A percentile compares a stretch with the other conserved stretches of the same genome.
Evolutionary conservation across 2,888 invertebrate genomes (phyloP).

Genomic region (Bellardia pandia): DNA sequence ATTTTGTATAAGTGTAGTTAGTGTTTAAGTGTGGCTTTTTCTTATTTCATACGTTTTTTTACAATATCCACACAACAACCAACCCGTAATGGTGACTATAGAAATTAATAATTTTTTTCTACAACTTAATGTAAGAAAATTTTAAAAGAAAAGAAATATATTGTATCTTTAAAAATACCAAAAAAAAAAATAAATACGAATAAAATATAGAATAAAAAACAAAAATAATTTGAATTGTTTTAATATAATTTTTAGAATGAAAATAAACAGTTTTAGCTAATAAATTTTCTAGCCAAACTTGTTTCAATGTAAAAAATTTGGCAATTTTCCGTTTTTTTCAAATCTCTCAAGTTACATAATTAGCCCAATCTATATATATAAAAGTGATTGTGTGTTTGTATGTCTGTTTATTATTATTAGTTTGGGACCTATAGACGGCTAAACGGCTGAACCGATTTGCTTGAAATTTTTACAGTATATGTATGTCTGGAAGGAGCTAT

Average conservation of each 20-base stretch:
- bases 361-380: no score
- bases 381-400: no score
- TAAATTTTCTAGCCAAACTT: no score
- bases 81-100: conserved; percentile 47
- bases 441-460: no score
- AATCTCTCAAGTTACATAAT: no score
- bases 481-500: no score
- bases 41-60: conserved; percentile 24
- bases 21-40: conserved; percentile 32
- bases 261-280: no score
- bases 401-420: no score
- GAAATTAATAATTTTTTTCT: conserved; percentile 47
- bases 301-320: no score
- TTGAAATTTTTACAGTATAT: no score
- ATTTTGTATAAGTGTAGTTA: conserved; percentile 51
- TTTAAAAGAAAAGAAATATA: conserved; percentile 47
- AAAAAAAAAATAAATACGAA: conserved; percentile 40
- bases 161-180: conserved; percentile 56
- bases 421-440: no score
- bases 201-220: conserved; percentile 26
- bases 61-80: conserved; percentile 14
- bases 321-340: no score
- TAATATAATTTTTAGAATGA: background rate
- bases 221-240: background rate
- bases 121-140: conserved; percentile 58